Conservation (phyloP, 2,113 vertebrate species). For the Hemiscyllium ocellatum region DNA sequence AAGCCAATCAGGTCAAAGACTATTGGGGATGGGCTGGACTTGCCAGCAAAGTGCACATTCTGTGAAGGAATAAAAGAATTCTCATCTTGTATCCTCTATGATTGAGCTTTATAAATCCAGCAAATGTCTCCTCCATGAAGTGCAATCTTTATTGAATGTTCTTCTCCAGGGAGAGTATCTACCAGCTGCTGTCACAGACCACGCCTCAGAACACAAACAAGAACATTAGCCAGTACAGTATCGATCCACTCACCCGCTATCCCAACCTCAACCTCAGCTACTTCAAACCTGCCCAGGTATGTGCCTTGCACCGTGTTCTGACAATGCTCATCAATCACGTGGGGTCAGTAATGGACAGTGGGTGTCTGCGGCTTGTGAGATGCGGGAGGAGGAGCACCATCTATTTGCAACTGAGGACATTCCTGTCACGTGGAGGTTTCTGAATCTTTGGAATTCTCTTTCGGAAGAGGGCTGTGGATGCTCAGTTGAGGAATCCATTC, state of each 20-base stretch:
- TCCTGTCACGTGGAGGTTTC: neutral
- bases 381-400: neutral
- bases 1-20: no score
- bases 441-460: neutral
- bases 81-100: neutral
- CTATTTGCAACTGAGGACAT: neutral
- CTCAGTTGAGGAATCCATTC: neutral
- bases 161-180: conserved; percentile 73
- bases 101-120: neutral
- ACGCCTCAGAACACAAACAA: conserved; percentile 85
- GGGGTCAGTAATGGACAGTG: neutral
- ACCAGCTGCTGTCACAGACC: conserved; percentile 85
- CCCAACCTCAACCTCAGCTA: conserved; percentile 71
- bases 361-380: neutral
- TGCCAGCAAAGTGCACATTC: no score
- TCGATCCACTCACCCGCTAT: conserved; percentile 81
- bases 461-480: neutral
- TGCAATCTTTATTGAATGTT: neutral
- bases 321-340: neutral
- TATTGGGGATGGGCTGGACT: no score
- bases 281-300: conserved; percentile 73
- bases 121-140: neutral
- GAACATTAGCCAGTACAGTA: conserved; percentile 69
- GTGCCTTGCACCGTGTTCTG: neutral
- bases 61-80: no score